Evolutionary conservation across 2,888 invertebrate species (phyloP).

Genomic region (Gryllus longicercus): DNA sequence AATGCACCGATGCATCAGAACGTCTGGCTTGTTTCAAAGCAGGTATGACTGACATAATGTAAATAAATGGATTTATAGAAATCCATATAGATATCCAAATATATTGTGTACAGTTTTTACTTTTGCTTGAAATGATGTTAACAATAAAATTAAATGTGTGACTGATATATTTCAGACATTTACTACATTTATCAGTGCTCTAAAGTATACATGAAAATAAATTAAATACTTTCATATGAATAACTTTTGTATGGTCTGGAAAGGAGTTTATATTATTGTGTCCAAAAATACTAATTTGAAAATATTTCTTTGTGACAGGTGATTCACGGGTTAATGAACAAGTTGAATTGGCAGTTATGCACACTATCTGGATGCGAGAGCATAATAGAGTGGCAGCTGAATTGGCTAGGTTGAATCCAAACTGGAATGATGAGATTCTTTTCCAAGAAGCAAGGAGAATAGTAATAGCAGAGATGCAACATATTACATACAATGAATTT

Average conservation of each 20-base stretch:
- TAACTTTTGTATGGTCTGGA: not conserved
- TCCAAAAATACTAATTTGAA: not conserved
- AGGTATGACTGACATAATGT: slow-evolving; percentile 47
- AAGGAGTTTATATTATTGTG: not conserved
- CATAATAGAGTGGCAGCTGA: slow-evolving; percentile 52
- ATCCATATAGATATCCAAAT: too few species aligned
- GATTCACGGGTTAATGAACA: slow-evolving; percentile 50
- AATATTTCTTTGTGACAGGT: slow-evolving; percentile 40
- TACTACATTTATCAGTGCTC: not conserved
- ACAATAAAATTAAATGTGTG: too few species aligned
- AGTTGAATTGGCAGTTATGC: slow-evolving; percentile 49
- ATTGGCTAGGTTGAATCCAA: slow-evolving; percentile 45
- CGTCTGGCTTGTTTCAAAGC: slow-evolving; percentile 67
- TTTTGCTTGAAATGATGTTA: too few species aligned
- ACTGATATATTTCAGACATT: not conserved
- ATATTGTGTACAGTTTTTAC: too few species aligned
- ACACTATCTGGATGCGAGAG: slow-evolving; percentile 52
- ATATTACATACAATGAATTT: slow-evolving; percentile 52
- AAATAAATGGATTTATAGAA: not conserved
- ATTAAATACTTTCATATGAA: too few species aligned
- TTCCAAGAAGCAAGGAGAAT: slow-evolving; percentile 52
- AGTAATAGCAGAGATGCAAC: slow-evolving; percentile 51
- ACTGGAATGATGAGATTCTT: slow-evolving; percentile 51
- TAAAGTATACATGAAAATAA: too few species aligned
- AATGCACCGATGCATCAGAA: slow-evolving; percentile 60